Evolutionary conservation across 2,888 invertebrate species (phyloP), one percentile per base, ranked within the genome.

Genomic region (Chymomyza procnemis): DNA sequence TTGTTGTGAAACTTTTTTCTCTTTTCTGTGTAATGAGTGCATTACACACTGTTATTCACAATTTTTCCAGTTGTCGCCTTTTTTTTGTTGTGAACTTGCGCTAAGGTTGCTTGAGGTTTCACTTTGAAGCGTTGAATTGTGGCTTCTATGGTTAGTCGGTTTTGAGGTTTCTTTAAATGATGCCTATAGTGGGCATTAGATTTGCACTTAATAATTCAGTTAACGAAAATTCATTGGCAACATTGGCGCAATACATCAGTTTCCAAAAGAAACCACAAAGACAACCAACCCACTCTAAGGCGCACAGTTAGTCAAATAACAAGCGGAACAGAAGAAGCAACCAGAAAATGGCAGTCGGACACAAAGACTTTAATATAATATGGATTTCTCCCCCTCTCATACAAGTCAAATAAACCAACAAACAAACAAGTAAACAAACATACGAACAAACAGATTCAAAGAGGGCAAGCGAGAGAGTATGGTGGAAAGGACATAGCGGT

Each of bases 361-460:
- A 72, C 66, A 70, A 57, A 67, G 72, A 57, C 71, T 73, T 80
- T 72, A 69, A 72, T 71, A 72, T 79, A 69, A 72, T 71, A 73
- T 79, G 73, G 70, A 68, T 75, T 76, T 76, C 63, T 58, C 46
- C 59, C 26, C 46, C 54, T 58, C 54, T n/a, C 26, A 41, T 47
- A 62, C 57, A 54, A 54, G 21, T 21, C 47, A 26, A 47, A 58
- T 41, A 19, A 30, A 54, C 70, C 70, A 41, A 66, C 66, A 64
- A 34, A 71, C 78, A 81, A 85, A 79, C 87, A 84, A 86, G 82
- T 71, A 85, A 77, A 82, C 78, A 88, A 78, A 74, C 78, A 88
- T 76, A 74, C 18, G 19, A 30, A 56, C 74, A 76, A 76, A 66
- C 69, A 74, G 68, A 82, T 77, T 85, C 81, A 84, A 87, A 86